Evolutionary conservation across 2,113 vertebrate species (phyloP).

Genomic region (Oncorhynchus kisutch): DNA sequence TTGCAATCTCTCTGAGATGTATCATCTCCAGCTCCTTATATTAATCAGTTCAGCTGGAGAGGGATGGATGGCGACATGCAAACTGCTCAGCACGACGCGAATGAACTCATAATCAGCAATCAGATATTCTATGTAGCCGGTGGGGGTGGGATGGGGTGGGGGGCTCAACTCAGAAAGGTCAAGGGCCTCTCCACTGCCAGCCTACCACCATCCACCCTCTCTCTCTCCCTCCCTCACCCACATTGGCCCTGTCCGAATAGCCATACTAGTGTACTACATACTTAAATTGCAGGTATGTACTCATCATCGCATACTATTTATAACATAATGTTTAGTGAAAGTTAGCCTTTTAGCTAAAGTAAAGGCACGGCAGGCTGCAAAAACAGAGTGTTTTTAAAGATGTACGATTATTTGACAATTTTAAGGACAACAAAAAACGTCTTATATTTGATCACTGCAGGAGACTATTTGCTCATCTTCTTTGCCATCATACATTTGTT

Average conservation of each 20-base stretch:
- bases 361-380: too few relatives aligned
- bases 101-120: slow-evolving; percentile 80
- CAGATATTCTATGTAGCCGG: slow-evolving; percentile 69
- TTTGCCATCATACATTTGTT: too few relatives aligned
- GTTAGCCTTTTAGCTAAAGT: too few relatives aligned
- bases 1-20: slow-evolving; percentile 63
- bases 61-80: slow-evolving; percentile 64
- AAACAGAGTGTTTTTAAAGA: too few relatives aligned
- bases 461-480: too few relatives aligned
- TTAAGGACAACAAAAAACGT: too few relatives aligned
- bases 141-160: slow-evolving; percentile 59
- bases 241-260: neutral
- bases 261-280: too few relatives aligned
- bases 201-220: slow-evolving; percentile 42
- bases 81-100: slow-evolving; percentile 69
- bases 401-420: too few relatives aligned
- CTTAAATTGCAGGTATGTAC: too few relatives aligned
- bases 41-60: slow-evolving; percentile 71
- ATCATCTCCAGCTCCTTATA: slow-evolving; percentile 66
- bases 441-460: too few relatives aligned
- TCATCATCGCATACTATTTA: too few relatives aligned
- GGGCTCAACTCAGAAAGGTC: slow-evolving; percentile 71
- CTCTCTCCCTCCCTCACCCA: slow-evolving; percentile 55
- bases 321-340: too few relatives aligned
- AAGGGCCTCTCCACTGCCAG: slow-evolving; percentile 73